Percentiles rank a stretch among this genome's conserved stretches.
Conservation (phyloP, 2,888 invertebrate species). For the Agrotis clavis region DNA sequence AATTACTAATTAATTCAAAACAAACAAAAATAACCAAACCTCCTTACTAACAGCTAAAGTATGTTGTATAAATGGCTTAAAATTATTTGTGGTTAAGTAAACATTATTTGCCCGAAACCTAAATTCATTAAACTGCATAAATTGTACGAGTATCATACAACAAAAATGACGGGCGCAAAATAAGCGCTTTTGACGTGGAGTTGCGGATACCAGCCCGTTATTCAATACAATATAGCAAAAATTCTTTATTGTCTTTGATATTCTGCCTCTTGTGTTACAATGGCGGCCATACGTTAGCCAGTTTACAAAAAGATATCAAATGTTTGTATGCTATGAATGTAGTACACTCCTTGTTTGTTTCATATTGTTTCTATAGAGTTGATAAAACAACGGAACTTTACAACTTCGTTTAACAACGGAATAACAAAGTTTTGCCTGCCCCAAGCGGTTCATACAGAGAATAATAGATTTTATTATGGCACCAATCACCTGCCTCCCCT, state of each 20-base stretch:
- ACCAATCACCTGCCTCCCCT: constrained; percentile 20
- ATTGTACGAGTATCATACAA: constrained; percentile 2
- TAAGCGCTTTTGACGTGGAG: too few relatives aligned
- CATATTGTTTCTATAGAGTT: constrained; percentile 40
- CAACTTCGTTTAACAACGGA: constrained; percentile 49
- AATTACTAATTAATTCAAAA: too few relatives aligned
- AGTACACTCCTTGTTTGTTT: constrained; percentile 40
- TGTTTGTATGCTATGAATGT: constrained; percentile 36
- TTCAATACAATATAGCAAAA: too few relatives aligned
- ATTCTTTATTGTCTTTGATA: not conserved
- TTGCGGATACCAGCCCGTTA: too few relatives aligned
- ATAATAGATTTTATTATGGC: constrained; percentile 42
- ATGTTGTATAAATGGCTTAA: too few relatives aligned
- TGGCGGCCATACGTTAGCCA: constrained; percentile 1
- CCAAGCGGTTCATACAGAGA: constrained; percentile 24
- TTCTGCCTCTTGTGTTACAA: not conserved
- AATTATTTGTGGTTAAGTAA: too few relatives aligned
- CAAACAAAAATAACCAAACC: too few relatives aligned
- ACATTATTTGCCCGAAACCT: too few relatives aligned
- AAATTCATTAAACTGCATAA: not conserved
- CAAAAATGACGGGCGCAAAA: not conserved
- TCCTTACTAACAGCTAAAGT: too few relatives aligned
- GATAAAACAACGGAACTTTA: constrained; percentile 56
- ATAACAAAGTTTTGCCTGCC: constrained; percentile 36
- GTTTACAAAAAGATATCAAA: constrained; percentile 42